Percentiles rank a stretch among this genome's conserved stretches.
phyloP scores from a whole-genome alignment of 2,888 invertebrate genomes.

The Acrobasis consociella region DNA sequence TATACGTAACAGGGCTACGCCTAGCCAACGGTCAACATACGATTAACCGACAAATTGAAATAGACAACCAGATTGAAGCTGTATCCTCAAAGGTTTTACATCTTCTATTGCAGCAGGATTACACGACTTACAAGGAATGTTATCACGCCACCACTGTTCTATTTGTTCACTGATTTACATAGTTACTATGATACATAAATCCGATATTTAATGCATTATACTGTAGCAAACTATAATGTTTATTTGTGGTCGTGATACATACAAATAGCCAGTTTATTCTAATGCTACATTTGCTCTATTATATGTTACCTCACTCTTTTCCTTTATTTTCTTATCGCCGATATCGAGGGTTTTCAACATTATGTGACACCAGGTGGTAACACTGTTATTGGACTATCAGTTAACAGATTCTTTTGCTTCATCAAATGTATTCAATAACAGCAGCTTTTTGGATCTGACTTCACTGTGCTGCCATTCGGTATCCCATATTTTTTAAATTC shows the following conservation, averaged over 20 bases:
- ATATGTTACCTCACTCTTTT: not conserved
- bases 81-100: not conserved
- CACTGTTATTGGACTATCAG: no score
- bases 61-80: conserved; percentile 25
- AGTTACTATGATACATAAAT: conserved; percentile 14
- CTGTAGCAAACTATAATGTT: not conserved
- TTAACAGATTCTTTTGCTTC: no score
- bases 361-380: no score
- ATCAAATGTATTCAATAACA: no score
- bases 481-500: no score
- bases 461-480: no score
- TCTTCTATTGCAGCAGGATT: conserved; percentile 1
- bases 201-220: conserved; percentile 2
- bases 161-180: conserved; percentile 22
- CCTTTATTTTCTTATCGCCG: no score
- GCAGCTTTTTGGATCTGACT: no score
- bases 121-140: conserved; percentile 38
- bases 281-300: not conserved
- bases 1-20: conserved; percentile 42
- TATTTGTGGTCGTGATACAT: not conserved
- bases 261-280: not conserved
- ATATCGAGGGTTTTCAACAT: no score
- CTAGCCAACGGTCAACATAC: conserved; percentile 44
- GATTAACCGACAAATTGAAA: conserved; percentile 47
- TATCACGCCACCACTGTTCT: conserved; percentile 41